A percentile compares a stretch with the other conserved stretches of the same genome.
phyloP scores from a whole-genome alignment of 2,888 invertebrate species.

The Belgica antarctica region DNA sequence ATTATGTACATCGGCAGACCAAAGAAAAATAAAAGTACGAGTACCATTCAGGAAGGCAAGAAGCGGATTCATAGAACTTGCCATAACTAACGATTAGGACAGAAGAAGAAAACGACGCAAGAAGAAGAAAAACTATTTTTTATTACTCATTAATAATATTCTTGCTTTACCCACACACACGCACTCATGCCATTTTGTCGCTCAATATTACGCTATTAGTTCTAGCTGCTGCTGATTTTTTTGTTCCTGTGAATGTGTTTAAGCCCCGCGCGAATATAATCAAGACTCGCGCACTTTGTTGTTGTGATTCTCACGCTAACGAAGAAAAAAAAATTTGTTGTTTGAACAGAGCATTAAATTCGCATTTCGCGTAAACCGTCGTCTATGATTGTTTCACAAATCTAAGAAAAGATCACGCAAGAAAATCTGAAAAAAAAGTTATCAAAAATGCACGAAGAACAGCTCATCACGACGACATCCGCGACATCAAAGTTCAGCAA shows the following conservation, averaged over 20 bases:
- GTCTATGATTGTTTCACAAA: not conserved
- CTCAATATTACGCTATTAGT: constrained; percentile 43
- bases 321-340: constrained; percentile 28
- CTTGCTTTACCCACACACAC: constrained; percentile 34
- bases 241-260: constrained; percentile 24
- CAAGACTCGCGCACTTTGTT: constrained; percentile 26
- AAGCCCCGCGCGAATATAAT: constrained; percentile 33
- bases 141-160: constrained; percentile 37
- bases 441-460: constrained; percentile 39
- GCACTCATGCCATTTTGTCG: constrained; percentile 42
- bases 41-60: constrained; percentile 7
- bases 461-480: constrained; percentile 12
- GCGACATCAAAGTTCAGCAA: constrained; percentile 36
- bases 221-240: constrained; percentile 30
- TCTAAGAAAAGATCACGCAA: not conserved
- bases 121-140: constrained; percentile 30
- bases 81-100: constrained; percentile 14
- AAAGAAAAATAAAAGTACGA: constrained; percentile 25
- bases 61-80: constrained; percentile 26
- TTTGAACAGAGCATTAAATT: constrained; percentile 30
- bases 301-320: constrained; percentile 41
- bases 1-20: not conserved
- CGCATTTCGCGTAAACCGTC: not conserved
- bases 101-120: constrained; percentile 14
- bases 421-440: constrained; percentile 21